Evolutionary conservation across 2,113 vertebrate genomes (phyloP).

Genomic region (Ageneiosus marmoratus): DNA sequence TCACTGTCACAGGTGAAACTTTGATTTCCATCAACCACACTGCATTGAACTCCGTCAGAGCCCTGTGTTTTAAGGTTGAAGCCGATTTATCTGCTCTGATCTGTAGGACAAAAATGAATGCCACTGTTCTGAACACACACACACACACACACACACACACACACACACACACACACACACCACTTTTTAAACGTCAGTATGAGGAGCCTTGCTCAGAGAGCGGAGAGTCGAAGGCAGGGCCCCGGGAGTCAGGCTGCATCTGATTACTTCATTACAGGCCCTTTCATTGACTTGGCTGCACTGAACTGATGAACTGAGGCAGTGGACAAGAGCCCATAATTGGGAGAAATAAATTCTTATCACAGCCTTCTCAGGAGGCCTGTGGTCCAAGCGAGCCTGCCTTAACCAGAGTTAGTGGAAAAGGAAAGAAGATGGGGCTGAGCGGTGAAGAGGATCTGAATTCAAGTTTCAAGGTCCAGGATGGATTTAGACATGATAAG

Average conservation of each 20-base stretch:
- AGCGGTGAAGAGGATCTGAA: constrained; percentile 11
- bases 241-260: constrained; percentile 77
- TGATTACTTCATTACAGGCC: constrained; percentile 82
- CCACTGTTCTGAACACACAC: constrained; percentile 52
- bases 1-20: constrained; percentile 42
- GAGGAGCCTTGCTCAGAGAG: constrained; percentile 64
- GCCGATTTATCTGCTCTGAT: constrained; percentile 67
- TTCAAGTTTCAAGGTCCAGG: constrained; percentile 45
- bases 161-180: constrained; percentile 31
- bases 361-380: constrained; percentile 81
- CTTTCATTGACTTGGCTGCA: constrained; percentile 86
- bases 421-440: constrained; percentile 24
- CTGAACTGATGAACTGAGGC: constrained; percentile 88
- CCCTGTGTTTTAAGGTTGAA: constrained; percentile 61
- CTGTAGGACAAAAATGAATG: constrained; percentile 72
- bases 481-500: not conserved
- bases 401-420: constrained; percentile 29
- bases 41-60: constrained; percentile 53
- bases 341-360: constrained; percentile 89
- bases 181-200: constrained; percentile 55
- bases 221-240: constrained; percentile 66
- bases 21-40: constrained; percentile 50
- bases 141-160: constrained; percentile 32
- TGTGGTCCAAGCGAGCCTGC: constrained; percentile 63
- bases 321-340: constrained; percentile 87